Base-by-base conservation (phyloP, 2,797 vertebrate species). In the Microtus californicus region DNA sequence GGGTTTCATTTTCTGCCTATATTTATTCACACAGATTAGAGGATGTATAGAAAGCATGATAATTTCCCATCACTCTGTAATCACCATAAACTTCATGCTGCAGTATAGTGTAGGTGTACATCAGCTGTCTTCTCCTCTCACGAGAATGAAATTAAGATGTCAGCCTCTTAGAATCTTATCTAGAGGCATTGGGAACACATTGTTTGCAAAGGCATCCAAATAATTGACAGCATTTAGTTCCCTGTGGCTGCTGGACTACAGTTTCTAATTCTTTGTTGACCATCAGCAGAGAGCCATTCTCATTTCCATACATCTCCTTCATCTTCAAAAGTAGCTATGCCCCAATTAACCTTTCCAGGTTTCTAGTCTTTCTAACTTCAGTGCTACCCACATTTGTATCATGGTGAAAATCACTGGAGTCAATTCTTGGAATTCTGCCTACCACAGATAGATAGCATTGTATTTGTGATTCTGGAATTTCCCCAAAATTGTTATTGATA, bases 61-160 rank as follows among this genome's bases (percentile, higher is more conserved):
- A 61, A 27, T 94, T 97, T 95, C 74, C n/a, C 63, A n/a, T 81
- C 96, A 25, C 51, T 86, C 23, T 89, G 12, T 61, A 92, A 78
- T 93, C 76, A 67, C 2, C 37, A 81, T 2, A 92, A 87, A 65
- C 9, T 90, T 82, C 31, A 27, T 51, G 25, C 10, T 65, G 69
- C 87, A 87, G 86, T 89, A 90, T 17, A 80, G 29, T 76, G 34
- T 59, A n/a, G 31, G 43, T 90, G 43, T 90, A 78, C 45, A 82
- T 76, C 25, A 92, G 19, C 14, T 79, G 43, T 21, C 56, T 91
- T 76, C 37, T 95, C 80, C 81, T 7, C 34, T 93, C 29, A 93
- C n/a, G 81, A 96, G 40, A 19, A 43, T 95, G 19, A 94, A 78
- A 90, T 81, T 56, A 83, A 74, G n/a, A 19, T 87, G n/a, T 95